Base-by-base conservation (phyloP, 2,797 vertebrate genomes). In the Pseudochirops corinnae region DNA sequence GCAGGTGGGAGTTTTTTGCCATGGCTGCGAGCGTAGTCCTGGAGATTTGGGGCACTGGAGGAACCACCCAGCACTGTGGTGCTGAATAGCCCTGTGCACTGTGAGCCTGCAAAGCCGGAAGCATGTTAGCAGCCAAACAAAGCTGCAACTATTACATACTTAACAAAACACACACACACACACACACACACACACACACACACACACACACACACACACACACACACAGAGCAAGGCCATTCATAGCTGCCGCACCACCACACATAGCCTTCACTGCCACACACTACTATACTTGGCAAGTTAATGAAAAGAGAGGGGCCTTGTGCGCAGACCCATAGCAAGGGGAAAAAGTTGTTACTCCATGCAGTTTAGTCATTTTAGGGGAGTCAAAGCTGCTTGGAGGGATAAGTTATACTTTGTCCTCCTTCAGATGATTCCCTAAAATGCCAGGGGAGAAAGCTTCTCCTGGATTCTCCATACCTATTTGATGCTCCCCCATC, bases 1-100 rank as follows among this genome's bases (percentile, higher is more conserved):
- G 99, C 98, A 91, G 99, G 99, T 98, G 99, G 99, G 98, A 99
- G 99, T 99, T 99, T 99, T 99, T 99, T 99, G 99, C 99, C 99
- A 97, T 99, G 99, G 98, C 99, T 99, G 98, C 99, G 99, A 96
- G 99, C 99, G 99, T 99, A 99, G 99, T 99, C 99, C 99, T 99
- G 99, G 98, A 99, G 99, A 98, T 99, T 99, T 98, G 99, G 99
- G 98, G 99, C 99, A 95, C 99, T 99, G 99, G 99, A 99, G 97
- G 99, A 99, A 98, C 99, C 99, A 97, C 99, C 99, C 96, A 99
- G 99, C 99, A 99, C 99, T 95, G 99, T 99, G 99, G 99, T 99
- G 99, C 99, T 99, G 99, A 99, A 99, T 99, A 99, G 99, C 97
- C 99, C 99, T 98, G 99, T 99, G 98, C 99, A 99, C 99, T 99